phyloP scores from a whole-genome alignment of 2,797 vertebrate species.

The Anabas testudineus region DNA sequence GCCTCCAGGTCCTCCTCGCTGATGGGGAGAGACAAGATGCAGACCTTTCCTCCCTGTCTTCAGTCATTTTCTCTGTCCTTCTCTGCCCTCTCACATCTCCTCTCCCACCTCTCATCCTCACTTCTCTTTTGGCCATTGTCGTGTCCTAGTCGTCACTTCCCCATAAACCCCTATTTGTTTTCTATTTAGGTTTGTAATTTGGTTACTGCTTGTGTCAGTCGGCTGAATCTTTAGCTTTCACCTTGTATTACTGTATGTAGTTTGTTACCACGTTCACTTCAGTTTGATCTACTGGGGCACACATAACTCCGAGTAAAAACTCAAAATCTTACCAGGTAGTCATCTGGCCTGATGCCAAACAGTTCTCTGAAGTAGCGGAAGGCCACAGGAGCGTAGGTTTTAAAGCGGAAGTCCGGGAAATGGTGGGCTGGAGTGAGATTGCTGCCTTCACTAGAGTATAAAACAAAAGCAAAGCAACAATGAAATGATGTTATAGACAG shows the following conservation, averaged over 20 bases:
- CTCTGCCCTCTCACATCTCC: neutral
- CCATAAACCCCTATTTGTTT: neutral
- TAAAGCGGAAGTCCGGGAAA: constrained; percentile 98
- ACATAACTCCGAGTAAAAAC: neutral
- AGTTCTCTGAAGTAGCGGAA: constrained; percentile 98
- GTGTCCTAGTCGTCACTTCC: neutral
- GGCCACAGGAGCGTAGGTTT: constrained; percentile 96
- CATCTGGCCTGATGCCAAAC: constrained; percentile 96
- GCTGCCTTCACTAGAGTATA: constrained; percentile 91
- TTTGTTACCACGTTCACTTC: neutral
- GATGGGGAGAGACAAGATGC: constrained; percentile 52
- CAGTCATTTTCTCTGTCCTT: neutral
- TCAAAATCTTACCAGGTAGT: constrained; percentile 90
- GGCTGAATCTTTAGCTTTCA: neutral
- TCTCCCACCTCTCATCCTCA: neutral
- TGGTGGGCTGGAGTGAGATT: constrained; percentile 98
- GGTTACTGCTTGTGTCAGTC: too few species aligned
- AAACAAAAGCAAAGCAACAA: neutral
- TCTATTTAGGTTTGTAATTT: neutral
- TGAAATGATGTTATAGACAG: neutral
- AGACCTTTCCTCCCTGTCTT: constrained; percentile 21
- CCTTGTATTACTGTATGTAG: neutral
- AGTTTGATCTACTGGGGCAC: neutral
- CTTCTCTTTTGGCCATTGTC: neutral
- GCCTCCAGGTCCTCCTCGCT: constrained; percentile 24